Conservation (phyloP, 2,888 invertebrate genomes). For the Cheilosia impressa region DNA sequence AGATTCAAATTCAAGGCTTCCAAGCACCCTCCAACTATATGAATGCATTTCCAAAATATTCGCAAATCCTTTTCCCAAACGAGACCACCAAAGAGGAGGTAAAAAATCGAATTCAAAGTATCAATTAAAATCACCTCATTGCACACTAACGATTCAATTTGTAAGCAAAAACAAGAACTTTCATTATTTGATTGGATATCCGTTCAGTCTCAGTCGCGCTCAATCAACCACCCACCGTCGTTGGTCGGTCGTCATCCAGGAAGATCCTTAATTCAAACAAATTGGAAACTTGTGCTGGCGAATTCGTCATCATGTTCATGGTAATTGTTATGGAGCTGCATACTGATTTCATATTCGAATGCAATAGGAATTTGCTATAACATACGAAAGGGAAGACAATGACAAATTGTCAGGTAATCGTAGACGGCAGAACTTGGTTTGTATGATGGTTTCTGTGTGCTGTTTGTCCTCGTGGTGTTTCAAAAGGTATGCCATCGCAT, state of each 20-base stretch:
- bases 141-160: slow-evolving; percentile 49
- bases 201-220: slow-evolving; percentile 9
- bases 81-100: neutral
- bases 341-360: slow-evolving; percentile 62
- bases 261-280: slow-evolving; percentile 51
- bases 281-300: slow-evolving; percentile 63
- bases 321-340: slow-evolving; percentile 68
- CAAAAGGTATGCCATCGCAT: neutral
- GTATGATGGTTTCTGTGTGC: neutral
- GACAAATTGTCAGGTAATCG: slow-evolving; percentile 53
- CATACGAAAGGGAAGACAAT: slow-evolving; percentile 39
- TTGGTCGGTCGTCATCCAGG: neutral
- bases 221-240: neutral
- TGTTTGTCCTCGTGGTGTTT: neutral
- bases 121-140: slow-evolving; percentile 66
- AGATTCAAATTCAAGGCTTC: too few relatives aligned
- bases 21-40: too few relatives aligned
- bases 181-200: slow-evolving; percentile 56
- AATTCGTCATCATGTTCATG: slow-evolving; percentile 59
- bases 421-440: neutral
- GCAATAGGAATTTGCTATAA: slow-evolving; percentile 20
- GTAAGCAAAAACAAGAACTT: slow-evolving; percentile 30
- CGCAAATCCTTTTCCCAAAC: neutral
- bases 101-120: slow-evolving; percentile 40
- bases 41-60: too few relatives aligned